Evolutionary conservation across 2,888 invertebrate species (phyloP).

Genomic region (Helicoverpa assulta): DNA sequence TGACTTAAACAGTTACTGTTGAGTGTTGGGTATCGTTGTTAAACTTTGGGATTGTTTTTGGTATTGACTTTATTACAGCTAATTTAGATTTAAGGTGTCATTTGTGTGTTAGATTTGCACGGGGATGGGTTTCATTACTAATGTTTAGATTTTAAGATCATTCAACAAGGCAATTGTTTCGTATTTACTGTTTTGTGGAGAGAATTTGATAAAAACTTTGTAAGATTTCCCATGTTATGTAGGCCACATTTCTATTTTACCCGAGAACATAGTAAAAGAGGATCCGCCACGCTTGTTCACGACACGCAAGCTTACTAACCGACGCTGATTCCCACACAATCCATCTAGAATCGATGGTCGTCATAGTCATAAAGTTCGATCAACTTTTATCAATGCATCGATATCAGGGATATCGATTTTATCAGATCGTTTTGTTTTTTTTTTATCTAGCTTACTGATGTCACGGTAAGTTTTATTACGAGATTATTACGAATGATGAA

Average conservation of each 20-base stretch:
- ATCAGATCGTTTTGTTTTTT: background rate
- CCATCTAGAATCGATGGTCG: conserved; percentile 55
- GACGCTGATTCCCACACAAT: conserved; percentile 49
- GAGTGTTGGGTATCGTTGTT: conserved; percentile 35
- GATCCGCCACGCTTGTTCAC: conserved; percentile 52
- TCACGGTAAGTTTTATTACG: conserved; percentile 43
- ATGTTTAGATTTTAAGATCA: conserved; percentile 42
- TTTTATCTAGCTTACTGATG: conserved; percentile 38
- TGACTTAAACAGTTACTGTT: conserved; percentile 46
- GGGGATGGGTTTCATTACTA: conserved; percentile 39
- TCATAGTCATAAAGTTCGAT: conserved; percentile 22
- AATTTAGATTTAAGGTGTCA: conserved; percentile 39
- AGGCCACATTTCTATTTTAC: conserved; percentile 35
- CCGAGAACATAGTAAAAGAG: conserved; percentile 44
- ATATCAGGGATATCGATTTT: conserved; percentile 45
- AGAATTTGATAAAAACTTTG: background rate
- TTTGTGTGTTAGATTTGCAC: conserved; percentile 52
- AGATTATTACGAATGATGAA: background rate
- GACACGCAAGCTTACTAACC: conserved; percentile 59
- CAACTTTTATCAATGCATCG: conserved; percentile 34
- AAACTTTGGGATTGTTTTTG: conserved; percentile 22
- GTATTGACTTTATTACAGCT: conserved; percentile 32
- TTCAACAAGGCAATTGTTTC: background rate
- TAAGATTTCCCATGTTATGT: conserved; percentile 15
- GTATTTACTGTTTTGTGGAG: conserved; percentile 4